These are phyloP conservation scores for Aeoliscus strigatus DNA, from an alignment of 2,797 vertebrate genomes.

Conservation along the genomic window DNA sequence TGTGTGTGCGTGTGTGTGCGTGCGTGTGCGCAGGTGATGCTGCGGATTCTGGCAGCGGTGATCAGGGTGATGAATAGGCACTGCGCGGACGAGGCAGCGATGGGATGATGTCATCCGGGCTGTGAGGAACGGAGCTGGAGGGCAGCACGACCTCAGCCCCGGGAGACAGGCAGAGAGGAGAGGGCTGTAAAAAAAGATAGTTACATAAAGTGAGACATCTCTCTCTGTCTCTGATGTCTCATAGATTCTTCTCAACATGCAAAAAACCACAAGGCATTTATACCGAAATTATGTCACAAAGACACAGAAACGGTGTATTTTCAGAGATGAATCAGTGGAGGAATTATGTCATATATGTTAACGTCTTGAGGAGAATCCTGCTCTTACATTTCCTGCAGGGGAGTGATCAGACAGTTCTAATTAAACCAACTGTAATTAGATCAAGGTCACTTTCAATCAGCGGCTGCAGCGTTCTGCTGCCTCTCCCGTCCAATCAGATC, in stretches of 20 bases:
- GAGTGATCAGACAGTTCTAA: conserved; percentile 66
- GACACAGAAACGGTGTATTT: too few relatives aligned
- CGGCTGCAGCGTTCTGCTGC: conserved; percentile 29
- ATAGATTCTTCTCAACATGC: conserved; percentile 2
- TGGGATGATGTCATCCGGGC: conserved; percentile 70
- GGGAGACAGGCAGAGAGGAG: conserved; percentile 29
- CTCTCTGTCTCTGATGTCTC: conserved; percentile 3
- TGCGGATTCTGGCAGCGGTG: conserved; percentile 66
- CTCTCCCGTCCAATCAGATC: conserved; percentile 59
- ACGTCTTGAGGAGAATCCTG: conserved; percentile 29
- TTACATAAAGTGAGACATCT: background rate
- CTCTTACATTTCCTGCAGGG: conserved; percentile 55
- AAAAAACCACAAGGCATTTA: conserved; percentile 2
- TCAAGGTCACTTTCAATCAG: conserved; percentile 72
- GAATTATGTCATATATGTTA: conserved; percentile 30
- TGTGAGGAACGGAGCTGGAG: conserved; percentile 57
- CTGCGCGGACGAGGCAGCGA: conserved; percentile 52
- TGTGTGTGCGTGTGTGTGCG: conserved; percentile 5
- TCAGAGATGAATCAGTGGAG: conserved; percentile 32
- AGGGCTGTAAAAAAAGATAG: conserved; percentile 6
- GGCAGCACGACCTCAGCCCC: conserved; percentile 64
- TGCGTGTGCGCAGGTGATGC: conserved; percentile 50
- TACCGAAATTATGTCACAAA: conserved; percentile 14
- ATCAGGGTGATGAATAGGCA: conserved; percentile 69
- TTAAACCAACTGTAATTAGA: conserved; percentile 69